A percentile compares a stretch with the other conserved stretches of the same genome.
Evolutionary conservation across 2,113 vertebrate species (phyloP).

Genomic region (Chlorodrepanis virens): DNA sequence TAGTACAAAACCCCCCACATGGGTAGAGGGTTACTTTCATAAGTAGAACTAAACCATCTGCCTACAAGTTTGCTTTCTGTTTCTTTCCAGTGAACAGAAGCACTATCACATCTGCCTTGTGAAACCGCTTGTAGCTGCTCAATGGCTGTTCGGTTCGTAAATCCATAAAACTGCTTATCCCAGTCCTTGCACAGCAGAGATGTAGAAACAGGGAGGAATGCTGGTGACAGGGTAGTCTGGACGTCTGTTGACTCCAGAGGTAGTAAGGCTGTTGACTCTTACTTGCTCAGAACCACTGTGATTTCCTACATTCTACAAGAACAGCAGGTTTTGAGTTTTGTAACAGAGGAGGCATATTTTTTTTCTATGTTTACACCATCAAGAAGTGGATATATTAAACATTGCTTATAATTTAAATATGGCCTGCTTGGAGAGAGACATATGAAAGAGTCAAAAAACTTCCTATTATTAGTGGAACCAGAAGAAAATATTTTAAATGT

Average conservation of each 20-base stretch:
- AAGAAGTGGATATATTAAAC: background rate
- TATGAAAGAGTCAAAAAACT: background rate
- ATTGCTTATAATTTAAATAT: background rate
- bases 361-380: background rate
- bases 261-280: background rate
- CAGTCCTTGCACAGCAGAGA: background rate
- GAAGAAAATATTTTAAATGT: background rate
- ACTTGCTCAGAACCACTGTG: background rate
- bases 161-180: background rate
- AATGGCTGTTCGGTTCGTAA: background rate
- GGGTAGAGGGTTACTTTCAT: background rate
- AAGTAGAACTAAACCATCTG: background rate
- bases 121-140: background rate
- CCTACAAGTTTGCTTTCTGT: background rate
- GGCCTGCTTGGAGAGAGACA: background rate
- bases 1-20: background rate
- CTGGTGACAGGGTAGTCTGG: background rate
- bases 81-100: slow-evolving; percentile 5
- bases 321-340: background rate
- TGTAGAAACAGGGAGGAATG: background rate
- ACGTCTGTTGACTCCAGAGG: background rate
- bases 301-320: background rate
- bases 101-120: background rate
- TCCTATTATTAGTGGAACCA: background rate
- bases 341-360: rapidly evolving